These are phyloP conservation scores for Steinernema feltiae DNA, from an alignment of 1,140 invertebrate genomes.

Conservation along the genomic window DNA sequence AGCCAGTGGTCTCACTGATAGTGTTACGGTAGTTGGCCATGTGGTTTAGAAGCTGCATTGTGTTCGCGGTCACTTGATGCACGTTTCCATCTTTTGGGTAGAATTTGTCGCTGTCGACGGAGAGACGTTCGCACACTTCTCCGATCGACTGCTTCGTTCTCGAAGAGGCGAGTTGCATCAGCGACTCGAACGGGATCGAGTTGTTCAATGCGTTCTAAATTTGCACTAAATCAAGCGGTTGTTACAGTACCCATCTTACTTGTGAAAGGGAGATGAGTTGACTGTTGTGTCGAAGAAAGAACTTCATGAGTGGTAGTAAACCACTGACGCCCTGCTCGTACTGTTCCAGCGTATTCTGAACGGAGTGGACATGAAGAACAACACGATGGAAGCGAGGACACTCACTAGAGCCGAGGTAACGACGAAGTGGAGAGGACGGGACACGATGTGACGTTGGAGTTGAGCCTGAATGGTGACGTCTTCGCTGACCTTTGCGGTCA, in stretches of 20 bases:
- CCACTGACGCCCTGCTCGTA: slow-evolving; percentile 24
- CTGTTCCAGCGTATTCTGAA: slow-evolving; percentile 21
- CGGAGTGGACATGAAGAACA: slow-evolving; percentile 19
- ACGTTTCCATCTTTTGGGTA: slow-evolving; percentile 39
- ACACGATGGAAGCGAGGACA: not conserved
- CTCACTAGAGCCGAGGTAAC: slow-evolving; percentile 11
- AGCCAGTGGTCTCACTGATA: slow-evolving; percentile 20
- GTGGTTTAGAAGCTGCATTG: slow-evolving; percentile 27
- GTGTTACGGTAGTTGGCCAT: slow-evolving; percentile 24
- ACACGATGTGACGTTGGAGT: slow-evolving; percentile 46
- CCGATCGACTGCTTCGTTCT: slow-evolving; percentile 18
- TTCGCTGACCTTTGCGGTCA: slow-evolving; percentile 35
- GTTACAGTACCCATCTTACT: not conserved
- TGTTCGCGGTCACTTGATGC: slow-evolving; percentile 36
- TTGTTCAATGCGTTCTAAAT: slow-evolving; percentile 19
- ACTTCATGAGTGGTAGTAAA: slow-evolving; percentile 26
- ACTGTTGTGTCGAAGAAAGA: slow-evolving; percentile 25
- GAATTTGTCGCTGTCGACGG: slow-evolving; percentile 28
- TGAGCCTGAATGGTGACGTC: slow-evolving; percentile 40
- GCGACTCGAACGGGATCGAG: slow-evolving; percentile 20
- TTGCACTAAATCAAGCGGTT: not conserved
- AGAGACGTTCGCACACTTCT: slow-evolving; percentile 25
- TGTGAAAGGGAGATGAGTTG: slow-evolving; percentile 19
- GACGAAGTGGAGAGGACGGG: slow-evolving; percentile 36
- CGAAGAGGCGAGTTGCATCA: slow-evolving; percentile 24